Base-by-base conservation (phyloP, 2,113 vertebrate species). In the Melanerpes aurifrons region DNA sequence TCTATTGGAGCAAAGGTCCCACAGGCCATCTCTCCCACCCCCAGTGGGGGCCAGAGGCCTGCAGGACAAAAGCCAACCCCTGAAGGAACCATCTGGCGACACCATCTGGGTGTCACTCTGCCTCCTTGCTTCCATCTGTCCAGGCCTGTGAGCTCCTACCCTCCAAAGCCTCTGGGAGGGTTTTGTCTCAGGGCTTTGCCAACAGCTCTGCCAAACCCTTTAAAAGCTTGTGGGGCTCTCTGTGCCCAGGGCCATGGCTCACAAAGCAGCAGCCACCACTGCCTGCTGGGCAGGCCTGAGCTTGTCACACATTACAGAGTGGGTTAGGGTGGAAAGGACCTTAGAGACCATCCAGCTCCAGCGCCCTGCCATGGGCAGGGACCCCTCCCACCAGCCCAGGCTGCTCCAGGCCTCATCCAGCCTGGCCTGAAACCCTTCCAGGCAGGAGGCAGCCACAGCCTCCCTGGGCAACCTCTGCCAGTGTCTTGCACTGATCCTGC, bases 181-280 rank as follows among this genome's bases (percentile, higher is more conserved):
- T 76, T 94, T 67, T 47, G 57, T 79, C 91, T 82, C 92, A 75
- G 26, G 40, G 24, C 6, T 35, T 86, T 80, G 53, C 59, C 64
- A 83, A 25, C 12, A 64, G 93, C 15, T 86, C 80, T 70, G 64
- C 6, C 15, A 78, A 78, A 81, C 10, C 58, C 14, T 74, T 68
- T 47, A 31, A 77, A 67, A 78, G 66, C 66, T 86, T 50, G n/a
- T 26, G 12, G n/a, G 6, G 15, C 43, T 73, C 19, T 29, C 40
- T 29, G n/a, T 0, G 0, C 62, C 37, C 16, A 1, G 24, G 50
- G 64, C 0, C 0, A 74, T 6, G 54, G 26, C 10, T 59, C 7
- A 77, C 31, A 75, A 69, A 7, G 68, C 58, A 76, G 24, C 72
- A 83, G 47, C 13, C 9, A 3, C 12, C 26, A 53, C 2, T 4